Evolutionary conservation across 2,113 vertebrate genomes (phyloP), one percentile per base, ranked within the genome.

Genomic region (Oncorhynchus mykiss): DNA sequence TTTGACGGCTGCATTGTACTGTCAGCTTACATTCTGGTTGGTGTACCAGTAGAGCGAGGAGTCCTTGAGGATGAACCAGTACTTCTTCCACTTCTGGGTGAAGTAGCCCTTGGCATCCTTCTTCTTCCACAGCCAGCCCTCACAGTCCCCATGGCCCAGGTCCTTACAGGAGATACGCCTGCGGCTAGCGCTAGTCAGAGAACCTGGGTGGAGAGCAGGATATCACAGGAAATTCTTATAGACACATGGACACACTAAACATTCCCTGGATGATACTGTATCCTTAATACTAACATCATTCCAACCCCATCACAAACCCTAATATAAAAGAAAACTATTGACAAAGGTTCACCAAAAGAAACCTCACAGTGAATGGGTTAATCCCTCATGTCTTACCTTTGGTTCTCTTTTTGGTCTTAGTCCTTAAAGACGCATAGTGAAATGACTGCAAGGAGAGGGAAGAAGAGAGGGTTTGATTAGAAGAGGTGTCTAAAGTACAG

Each of bases 51-150:
- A 96, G 51, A 96, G 87, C 73, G 93, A 93, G 0, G 94, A 94
- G 76, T 95, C 92, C 84, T 95, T 95, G 72, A 96, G 88, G 77
- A 95, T 91, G 71, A 96, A 95, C 94, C 95, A 96, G 85, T 94
- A 94, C 78, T 93, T 95, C 82, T 95, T 96, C 95, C 94, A 96
- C 73, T 94, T 95, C 83, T 95, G 94, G 12, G 93, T 93, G 83
- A 95, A 95, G 87, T 95, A 93, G 18, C 93, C 92, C 75, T 92
- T 95, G 78, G 93, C 93, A 39, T 95, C 90, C 73, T 93, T 94
- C 70, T 96, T 96, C 81, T 95, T 94, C 94, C 94, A 95, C n/a
- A 95, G 83, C 94, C 94, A 96, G 54, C 94, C 94, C 29, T 96
- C 92, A 13, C 93, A 95, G 66, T 94, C 94, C 0, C 94, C 93